A percentile compares a stretch with the other conserved stretches of the same genome.
Evolutionary conservation across 1,140 invertebrate species (phyloP).

Genomic region (Ips typographus): DNA sequence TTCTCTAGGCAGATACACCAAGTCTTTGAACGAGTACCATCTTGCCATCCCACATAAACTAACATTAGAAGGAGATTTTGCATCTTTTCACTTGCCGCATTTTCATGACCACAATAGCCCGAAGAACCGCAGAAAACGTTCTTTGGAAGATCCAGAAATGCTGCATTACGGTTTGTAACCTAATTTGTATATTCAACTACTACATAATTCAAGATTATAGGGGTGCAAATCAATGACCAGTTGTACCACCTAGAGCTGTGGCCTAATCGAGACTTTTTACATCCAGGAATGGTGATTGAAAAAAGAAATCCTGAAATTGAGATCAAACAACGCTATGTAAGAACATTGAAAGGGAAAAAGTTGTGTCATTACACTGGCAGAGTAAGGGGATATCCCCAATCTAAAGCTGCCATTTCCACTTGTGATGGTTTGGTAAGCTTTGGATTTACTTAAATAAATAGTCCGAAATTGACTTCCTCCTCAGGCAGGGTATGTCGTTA

Average conservation of each 20-base stretch:
- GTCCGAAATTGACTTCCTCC: constrained; percentile 15
- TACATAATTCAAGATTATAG: neutral
- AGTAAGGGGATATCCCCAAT: constrained; percentile 54
- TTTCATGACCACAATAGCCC: constrained; percentile 50
- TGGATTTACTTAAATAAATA: neutral
- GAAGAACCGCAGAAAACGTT: constrained; percentile 41
- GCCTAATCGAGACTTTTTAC: constrained; percentile 59
- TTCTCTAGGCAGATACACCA: constrained; percentile 53
- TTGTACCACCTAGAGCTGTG: constrained; percentile 56
- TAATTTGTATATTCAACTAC: too few relatives aligned
- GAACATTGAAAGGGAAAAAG: constrained; percentile 40
- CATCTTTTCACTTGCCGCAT: constrained; percentile 53
- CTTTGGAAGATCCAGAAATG: constrained; percentile 43
- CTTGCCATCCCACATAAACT: constrained; percentile 57
- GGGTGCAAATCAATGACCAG: constrained; percentile 52
- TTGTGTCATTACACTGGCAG: constrained; percentile 61
- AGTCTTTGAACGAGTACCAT: constrained; percentile 52
- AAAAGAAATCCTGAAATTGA: constrained; percentile 45
- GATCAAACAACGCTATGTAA: constrained; percentile 35
- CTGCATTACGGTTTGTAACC: constrained; percentile 53
- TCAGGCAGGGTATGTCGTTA: constrained; percentile 55
- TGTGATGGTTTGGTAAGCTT: constrained; percentile 64
- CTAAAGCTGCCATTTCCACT: constrained; percentile 60
- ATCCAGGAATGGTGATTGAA: constrained; percentile 61
- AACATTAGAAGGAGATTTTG: constrained; percentile 53